Evolutionary conservation across 2,888 invertebrate species (phyloP).

Genomic region (Melieria picta): DNA sequence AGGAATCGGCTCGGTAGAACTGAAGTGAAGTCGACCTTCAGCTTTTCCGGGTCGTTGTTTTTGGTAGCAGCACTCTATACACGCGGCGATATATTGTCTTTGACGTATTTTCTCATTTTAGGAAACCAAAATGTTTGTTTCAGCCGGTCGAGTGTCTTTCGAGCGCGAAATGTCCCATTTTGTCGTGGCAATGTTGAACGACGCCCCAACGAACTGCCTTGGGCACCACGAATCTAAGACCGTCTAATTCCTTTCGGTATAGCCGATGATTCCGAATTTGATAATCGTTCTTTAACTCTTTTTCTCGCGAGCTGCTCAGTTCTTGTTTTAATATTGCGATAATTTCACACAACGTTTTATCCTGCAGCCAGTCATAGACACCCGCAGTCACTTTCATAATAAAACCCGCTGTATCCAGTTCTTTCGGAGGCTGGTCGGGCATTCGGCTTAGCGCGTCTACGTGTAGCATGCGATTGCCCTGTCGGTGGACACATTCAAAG

Average conservation of each 20-base stretch:
- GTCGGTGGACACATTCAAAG: slow-evolving; percentile 21
- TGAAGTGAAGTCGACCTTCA: slow-evolving; percentile 30
- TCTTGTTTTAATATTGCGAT: slow-evolving; percentile 20
- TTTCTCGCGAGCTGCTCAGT: not conserved
- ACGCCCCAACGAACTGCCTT: slow-evolving; percentile 29
- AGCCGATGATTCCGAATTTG: slow-evolving; percentile 35
- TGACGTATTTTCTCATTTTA: slow-evolving; percentile 30
- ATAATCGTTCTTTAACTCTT: not conserved
- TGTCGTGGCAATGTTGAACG: slow-evolving; percentile 29
- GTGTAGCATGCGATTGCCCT: slow-evolving; percentile 23
- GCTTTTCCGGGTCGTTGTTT: slow-evolving; percentile 19
- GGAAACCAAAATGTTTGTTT: slow-evolving; percentile 24
- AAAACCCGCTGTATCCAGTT: slow-evolving; percentile 1
- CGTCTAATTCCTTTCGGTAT: slow-evolving; percentile 12
- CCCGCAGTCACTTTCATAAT: slow-evolving; percentile 25
- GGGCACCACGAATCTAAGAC: slow-evolving; percentile 35
- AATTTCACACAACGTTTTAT: slow-evolving; percentile 13
- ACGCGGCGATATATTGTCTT: slow-evolving; percentile 33
- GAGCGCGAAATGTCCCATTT: slow-evolving; percentile 28
- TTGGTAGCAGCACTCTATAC: slow-evolving; percentile 36
- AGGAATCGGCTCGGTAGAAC: slow-evolving; percentile 31
- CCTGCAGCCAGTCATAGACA: slow-evolving; percentile 36
- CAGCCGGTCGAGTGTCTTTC: slow-evolving; percentile 22
- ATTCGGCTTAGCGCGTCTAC: slow-evolving; percentile 31
- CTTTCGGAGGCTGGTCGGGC: slow-evolving; percentile 10